Conservation (phyloP, 92 coral and sea anemone genomes). For the Heliopora coerulea region DNA sequence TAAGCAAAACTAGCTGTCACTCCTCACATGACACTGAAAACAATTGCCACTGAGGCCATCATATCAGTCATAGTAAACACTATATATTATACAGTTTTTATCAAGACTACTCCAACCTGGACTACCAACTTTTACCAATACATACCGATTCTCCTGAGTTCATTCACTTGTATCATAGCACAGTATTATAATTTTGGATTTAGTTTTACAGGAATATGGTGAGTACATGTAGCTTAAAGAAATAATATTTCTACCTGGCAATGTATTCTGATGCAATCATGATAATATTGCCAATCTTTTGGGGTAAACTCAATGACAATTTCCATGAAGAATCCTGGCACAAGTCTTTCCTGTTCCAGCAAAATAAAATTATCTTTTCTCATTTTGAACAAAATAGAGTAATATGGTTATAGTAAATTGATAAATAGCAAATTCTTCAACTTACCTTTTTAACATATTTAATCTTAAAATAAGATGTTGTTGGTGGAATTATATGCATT, state of each 20-base stretch:
- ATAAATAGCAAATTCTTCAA: too few relatives aligned
- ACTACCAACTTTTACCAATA: too few relatives aligned
- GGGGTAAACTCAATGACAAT: conserved; percentile 83
- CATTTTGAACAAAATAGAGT: not conserved
- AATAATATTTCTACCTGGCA: conserved; percentile 70
- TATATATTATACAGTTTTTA: too few relatives aligned
- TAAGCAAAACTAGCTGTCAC: too few relatives aligned
- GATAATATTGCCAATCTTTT: conserved; percentile 92
- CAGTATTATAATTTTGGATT: too few relatives aligned
- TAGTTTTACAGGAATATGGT: not conserved
- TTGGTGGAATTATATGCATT: conserved; percentile 96
- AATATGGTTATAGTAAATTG: not conserved
- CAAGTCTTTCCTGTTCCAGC: conserved; percentile 76
- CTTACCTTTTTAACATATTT: conserved; percentile 90
- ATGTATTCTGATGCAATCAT: conserved; percentile 94
- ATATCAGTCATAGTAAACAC: too few relatives aligned
- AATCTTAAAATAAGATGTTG: conserved; percentile 86
- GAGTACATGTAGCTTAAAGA: not conserved
- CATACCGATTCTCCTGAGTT: too few relatives aligned
- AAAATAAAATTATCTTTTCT: not conserved
- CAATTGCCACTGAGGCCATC: too few relatives aligned
- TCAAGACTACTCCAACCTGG: too few relatives aligned
- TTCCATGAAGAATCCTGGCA: conserved; percentile 92
- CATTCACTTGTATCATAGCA: too few relatives aligned
- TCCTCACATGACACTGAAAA: too few relatives aligned